These are phyloP conservation scores for Dolichallabes microphthalmus DNA, from an alignment of 2,113 vertebrate genomes.

Conservation along the genomic window DNA sequence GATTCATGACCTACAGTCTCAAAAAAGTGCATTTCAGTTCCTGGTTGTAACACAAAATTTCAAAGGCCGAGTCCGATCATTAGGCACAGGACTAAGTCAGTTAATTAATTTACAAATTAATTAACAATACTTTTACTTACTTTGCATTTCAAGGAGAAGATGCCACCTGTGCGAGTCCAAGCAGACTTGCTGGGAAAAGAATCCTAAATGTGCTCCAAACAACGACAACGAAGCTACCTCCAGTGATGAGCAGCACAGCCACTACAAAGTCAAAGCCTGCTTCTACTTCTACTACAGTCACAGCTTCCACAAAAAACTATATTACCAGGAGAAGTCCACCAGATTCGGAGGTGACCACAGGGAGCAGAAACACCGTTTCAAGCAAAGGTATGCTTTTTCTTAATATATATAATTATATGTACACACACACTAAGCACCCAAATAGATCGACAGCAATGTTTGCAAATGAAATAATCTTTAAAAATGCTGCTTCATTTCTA, in stretches of 20 bases:
- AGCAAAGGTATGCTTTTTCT: conserved; percentile 48
- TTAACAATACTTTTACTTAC: neutral
- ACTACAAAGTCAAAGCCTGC: neutral
- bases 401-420: neutral
- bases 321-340: neutral
- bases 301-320: neutral
- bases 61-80: neutral
- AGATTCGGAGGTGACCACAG: neutral
- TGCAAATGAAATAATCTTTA: neutral
- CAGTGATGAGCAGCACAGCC: neutral
- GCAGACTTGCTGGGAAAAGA: conserved; percentile 10
- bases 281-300: no score
- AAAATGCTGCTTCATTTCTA: neutral
- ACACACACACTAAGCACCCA: neutral
- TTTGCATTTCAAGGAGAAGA: conserved; percentile 26
- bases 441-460: neutral
- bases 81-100: neutral
- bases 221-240: neutral
- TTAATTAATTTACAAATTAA: neutral
- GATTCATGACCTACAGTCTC: neutral
- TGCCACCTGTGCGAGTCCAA: conserved; percentile 54
- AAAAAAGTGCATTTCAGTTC: neutral
- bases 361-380: conserved; percentile 16
- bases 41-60: neutral
- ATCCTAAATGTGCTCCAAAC: conserved; percentile 35